Percentiles rank a stretch among this genome's conserved stretches.
These are phyloP conservation scores for Neuroscelio doddi DNA, from an alignment of 2,888 invertebrate species.

Conservation along the genomic window DNA sequence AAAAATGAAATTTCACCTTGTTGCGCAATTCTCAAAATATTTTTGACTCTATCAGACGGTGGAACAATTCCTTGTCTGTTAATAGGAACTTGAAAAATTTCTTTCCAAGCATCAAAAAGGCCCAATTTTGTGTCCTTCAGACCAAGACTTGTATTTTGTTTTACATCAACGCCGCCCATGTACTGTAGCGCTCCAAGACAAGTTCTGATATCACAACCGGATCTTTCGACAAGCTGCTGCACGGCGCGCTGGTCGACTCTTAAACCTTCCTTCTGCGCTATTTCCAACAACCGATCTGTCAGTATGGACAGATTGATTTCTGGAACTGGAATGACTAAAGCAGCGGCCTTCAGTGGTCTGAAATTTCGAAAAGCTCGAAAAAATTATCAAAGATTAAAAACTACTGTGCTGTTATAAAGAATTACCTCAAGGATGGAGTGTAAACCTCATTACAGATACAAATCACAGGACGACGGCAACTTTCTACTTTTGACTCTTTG, in stretches of 20 bases:
- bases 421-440: conserved; percentile 84
- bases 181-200: conserved; percentile 93
- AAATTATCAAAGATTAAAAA: neutral
- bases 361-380: conserved; percentile 69
- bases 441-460: conserved; percentile 98
- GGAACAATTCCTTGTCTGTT: conserved; percentile 51
- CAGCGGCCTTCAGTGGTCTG: conserved; percentile 60
- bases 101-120: conserved; percentile 87
- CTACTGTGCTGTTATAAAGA: neutral
- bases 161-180: conserved; percentile 76
- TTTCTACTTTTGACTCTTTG: conserved; percentile 73
- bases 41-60: conserved; percentile 54
- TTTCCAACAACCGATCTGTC: conserved; percentile 78
- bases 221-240: conserved; percentile 85
- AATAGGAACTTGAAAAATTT: conserved; percentile 80
- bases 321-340: conserved; percentile 65
- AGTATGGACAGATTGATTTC: conserved; percentile 66
- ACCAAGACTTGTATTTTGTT: conserved; percentile 79
- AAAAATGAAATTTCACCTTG: conserved; percentile 53
- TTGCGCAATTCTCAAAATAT: conserved; percentile 58
- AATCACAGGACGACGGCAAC: conserved; percentile 90
- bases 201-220: conserved; percentile 91
- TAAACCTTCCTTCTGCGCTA: conserved; percentile 80
- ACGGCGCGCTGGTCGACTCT: conserved; percentile 81
- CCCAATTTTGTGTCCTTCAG: conserved; percentile 91